Evolutionary conservation across 1,140 invertebrate species (phyloP), one percentile per base, ranked within the genome.

Genomic region (Calosoma granatense): DNA sequence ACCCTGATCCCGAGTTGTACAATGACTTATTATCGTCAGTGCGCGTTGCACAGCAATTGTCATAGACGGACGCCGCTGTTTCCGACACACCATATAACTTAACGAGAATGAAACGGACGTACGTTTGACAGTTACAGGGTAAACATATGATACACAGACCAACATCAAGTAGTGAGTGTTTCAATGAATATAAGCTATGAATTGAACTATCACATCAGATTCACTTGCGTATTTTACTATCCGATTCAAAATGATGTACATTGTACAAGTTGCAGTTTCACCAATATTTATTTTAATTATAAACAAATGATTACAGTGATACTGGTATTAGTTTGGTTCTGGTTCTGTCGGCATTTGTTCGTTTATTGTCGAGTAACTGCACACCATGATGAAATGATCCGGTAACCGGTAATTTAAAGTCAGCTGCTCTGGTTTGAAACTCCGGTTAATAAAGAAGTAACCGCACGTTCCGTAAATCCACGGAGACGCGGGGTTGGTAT

Each of bases 11-110:
- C 41, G 4, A 17, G 15, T 47, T 11, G 6, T 4, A 47, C 9
- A 12, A 17, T 47, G 41, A 47, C 41, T 47, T 47, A 47, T 47
- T 47, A 47, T 47, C 26, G n/a, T n/a, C 6, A 36, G 26, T n/a
- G n/a, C 6, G 26, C 26, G 26, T 11, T 47, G 17, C 4, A 47
- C 17, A 17, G 9, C 41, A 47, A 11, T 17, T 11, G 41, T 11
- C 3, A 47, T 12, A 9, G 15, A 17, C 6, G 41, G 41, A 47
- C 41, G 9, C 15, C 17, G 41, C 9, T 47, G 41, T 47, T 47
- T 47, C 41, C 41, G 41, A 47, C 41, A 47, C 41, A 47, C 6
- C 9, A 17, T 47, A 47, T 47, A 47, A 47, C 9, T 47, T 17
- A 9, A 47, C 41, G 9, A 47, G 41, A 12, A 11, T 11, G 6